phyloP scores from a whole-genome alignment of 1,140 invertebrate species.

The Pachypeltis micranthus region DNA sequence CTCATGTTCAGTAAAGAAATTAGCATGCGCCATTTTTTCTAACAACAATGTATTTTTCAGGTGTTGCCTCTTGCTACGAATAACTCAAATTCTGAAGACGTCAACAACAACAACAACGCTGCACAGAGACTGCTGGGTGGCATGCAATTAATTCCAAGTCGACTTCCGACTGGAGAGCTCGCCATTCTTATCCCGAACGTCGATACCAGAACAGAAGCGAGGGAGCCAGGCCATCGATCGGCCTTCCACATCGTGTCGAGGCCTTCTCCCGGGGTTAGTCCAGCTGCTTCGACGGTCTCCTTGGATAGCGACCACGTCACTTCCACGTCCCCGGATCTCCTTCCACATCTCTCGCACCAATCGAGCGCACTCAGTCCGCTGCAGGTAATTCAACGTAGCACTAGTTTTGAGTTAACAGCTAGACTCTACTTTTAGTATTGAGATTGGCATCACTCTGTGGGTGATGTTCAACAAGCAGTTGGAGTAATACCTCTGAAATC shows the following conservation, averaged over 20 bases:
- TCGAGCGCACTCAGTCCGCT: background rate
- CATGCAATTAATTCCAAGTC: slow-evolving; percentile 58
- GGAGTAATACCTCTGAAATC: too few relatives aligned
- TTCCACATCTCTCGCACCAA: background rate
- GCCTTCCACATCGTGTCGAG: slow-evolving; percentile 10
- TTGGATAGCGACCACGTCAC: slow-evolving; percentile 6
- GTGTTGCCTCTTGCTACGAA: slow-evolving; percentile 11
- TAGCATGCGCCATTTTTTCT: too few relatives aligned
- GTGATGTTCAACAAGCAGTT: too few relatives aligned
- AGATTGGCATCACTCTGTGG: too few relatives aligned
- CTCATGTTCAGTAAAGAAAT: too few relatives aligned
- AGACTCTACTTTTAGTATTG: too few relatives aligned
- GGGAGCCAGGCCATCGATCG: slow-evolving; percentile 20
- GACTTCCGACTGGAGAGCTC: slow-evolving; percentile 57
- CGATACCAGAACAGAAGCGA: slow-evolving; percentile 21
- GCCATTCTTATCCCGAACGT: slow-evolving; percentile 58
- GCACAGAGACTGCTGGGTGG: slow-evolving; percentile 38
- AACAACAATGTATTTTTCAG: too few relatives aligned
- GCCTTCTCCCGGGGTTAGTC: background rate
- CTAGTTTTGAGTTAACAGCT: too few relatives aligned
- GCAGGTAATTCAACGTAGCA: background rate
- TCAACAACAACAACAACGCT: slow-evolving; percentile 29
- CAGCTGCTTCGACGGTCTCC: slow-evolving; percentile 3
- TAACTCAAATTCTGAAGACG: slow-evolving; percentile 26
- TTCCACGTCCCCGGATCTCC: slow-evolving; percentile 4